Conservation (phyloP, 2,888 invertebrate genomes). For the Unio delphinus region DNA sequence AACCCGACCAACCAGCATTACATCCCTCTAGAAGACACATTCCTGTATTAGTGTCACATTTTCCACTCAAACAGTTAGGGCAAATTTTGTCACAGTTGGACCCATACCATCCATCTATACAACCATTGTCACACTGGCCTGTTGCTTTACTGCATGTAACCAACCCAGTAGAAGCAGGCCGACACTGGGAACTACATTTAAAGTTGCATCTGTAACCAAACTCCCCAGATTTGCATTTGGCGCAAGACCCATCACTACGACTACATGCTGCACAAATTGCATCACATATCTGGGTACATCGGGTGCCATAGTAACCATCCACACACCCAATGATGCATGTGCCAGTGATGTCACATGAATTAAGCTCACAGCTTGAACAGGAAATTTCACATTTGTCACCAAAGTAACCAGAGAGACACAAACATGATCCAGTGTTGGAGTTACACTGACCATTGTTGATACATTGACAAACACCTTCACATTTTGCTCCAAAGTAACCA, state of each 20-base stretch:
- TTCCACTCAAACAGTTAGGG: too few relatives aligned
- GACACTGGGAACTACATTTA: slow-evolving; percentile 15
- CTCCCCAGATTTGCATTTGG: slow-evolving; percentile 9
- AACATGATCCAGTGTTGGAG: too few relatives aligned
- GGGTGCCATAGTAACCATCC: neutral
- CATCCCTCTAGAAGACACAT: too few relatives aligned
- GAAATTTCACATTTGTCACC: neutral
- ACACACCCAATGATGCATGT: neutral
- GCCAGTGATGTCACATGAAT: neutral
- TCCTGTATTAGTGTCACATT: too few relatives aligned
- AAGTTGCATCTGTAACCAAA: slow-evolving; percentile 14
- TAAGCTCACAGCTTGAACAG: slow-evolving; percentile 1
- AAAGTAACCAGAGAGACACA: too few relatives aligned
- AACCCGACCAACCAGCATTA: too few relatives aligned
- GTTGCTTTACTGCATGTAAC: too few relatives aligned
- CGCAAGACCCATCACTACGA: slow-evolving; percentile 10
- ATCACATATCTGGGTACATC: neutral
- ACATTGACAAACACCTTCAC: slow-evolving; percentile 7
- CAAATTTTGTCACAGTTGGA: too few relatives aligned
- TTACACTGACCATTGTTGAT: too few relatives aligned
- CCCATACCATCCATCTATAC: too few relatives aligned
- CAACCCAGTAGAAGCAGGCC: too few relatives aligned
- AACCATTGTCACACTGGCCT: too few relatives aligned
- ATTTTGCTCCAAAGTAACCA: slow-evolving; percentile 10
- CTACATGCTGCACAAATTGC: slow-evolving; percentile 12